Evolutionary conservation across 1,140 invertebrate species (phyloP).

Genomic region (Teleogryllus occipitalis): DNA sequence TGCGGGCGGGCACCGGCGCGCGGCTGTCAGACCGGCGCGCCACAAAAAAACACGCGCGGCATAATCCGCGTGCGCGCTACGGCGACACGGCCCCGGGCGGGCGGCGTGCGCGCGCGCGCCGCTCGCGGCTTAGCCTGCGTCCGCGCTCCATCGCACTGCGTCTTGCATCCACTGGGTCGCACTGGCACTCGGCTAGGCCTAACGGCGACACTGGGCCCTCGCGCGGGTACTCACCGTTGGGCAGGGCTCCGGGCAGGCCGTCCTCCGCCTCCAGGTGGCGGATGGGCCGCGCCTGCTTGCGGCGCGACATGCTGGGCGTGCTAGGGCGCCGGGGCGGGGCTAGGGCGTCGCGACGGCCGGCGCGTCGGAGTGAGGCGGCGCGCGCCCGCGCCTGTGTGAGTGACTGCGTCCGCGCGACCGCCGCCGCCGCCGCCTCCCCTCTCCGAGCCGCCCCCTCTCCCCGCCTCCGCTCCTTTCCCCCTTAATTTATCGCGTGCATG

Average conservation of each 20-base stretch:
- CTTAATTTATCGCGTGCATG: slow-evolving; percentile 15
- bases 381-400: slow-evolving; percentile 1
- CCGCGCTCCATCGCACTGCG: background rate
- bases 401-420: background rate
- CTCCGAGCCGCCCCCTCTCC: background rate
- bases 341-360: background rate
- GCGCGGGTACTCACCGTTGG: slow-evolving; percentile 15
- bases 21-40: too few relatives aligned
- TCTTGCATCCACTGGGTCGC: background rate
- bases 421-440: background rate
- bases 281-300: slow-evolving; percentile 51
- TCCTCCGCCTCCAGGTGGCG: slow-evolving; percentile 41
- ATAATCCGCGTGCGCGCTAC: too few relatives aligned
- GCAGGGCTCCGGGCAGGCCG: slow-evolving; percentile 11
- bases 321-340: background rate
- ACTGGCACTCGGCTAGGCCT: background rate
- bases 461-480: slow-evolving; percentile 10
- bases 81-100: too few relatives aligned
- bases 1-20: background rate
- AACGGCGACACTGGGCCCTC: too few relatives aligned
- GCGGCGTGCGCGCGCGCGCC: background rate
- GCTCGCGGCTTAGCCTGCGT: background rate
- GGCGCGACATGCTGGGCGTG: slow-evolving; percentile 41
- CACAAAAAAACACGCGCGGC: too few relatives aligned
- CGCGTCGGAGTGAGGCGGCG: background rate